Evolutionary conservation across 2,888 invertebrate genomes (phyloP).

Genomic region (Eumacrocentrus americanus): DNA sequence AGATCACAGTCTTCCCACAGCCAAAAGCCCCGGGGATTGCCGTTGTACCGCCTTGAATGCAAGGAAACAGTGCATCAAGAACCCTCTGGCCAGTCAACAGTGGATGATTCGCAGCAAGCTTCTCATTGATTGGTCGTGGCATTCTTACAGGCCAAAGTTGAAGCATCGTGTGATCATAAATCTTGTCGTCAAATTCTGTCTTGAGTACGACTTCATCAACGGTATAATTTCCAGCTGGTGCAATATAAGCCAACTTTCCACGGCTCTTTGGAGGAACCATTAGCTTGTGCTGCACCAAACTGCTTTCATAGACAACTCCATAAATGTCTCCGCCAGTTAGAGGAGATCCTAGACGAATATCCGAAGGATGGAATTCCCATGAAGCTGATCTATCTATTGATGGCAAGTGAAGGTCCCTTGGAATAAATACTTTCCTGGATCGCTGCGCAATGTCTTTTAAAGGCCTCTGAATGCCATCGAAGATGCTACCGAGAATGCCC

Average conservation of each 20-base stretch:
- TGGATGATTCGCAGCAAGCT: slow-evolving; percentile 94
- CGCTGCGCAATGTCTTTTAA: slow-evolving; percentile 90
- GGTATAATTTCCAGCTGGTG: slow-evolving; percentile 88
- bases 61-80: slow-evolving; percentile 96
- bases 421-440: slow-evolving; percentile 95
- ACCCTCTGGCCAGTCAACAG: slow-evolving; percentile 96
- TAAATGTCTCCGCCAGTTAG: slow-evolving; percentile 97
- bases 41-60: slow-evolving; percentile 87
- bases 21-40: slow-evolving; percentile 83
- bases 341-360: slow-evolving; percentile 85
- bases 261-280: slow-evolving; percentile 88
- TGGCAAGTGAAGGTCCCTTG: slow-evolving; percentile 93
- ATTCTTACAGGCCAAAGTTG: slow-evolving; percentile 99
- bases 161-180: slow-evolving; percentile 87
- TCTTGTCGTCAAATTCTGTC: slow-evolving; percentile 94
- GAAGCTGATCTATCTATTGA: slow-evolving; percentile 75
- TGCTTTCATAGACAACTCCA: slow-evolving; percentile 94
- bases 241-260: slow-evolving; percentile 93
- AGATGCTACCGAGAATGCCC: slow-evolving; percentile 97
- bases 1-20: slow-evolving; percentile 78
- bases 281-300: slow-evolving; percentile 93
- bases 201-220: slow-evolving; percentile 91
- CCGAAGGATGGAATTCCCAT: slow-evolving; percentile 91
- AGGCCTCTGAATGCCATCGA: slow-evolving; percentile 98
- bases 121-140: slow-evolving; percentile 91